Evolutionary conservation across 2,888 invertebrate species (phyloP), one percentile per base, ranked within the genome.

Genomic region (Doris montereyensis): DNA sequence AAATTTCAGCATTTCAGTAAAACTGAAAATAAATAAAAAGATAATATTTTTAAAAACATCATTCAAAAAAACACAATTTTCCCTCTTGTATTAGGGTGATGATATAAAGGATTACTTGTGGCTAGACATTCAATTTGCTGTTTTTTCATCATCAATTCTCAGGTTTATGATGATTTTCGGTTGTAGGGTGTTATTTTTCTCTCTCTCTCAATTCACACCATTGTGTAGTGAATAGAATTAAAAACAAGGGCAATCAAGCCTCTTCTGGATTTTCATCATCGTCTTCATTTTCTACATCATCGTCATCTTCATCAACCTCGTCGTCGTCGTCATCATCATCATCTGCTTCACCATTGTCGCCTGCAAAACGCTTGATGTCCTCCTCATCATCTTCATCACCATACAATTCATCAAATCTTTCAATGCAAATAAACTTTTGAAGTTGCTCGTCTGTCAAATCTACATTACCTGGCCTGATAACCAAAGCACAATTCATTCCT

Each of bases 401-500:
- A 82, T 87, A 87, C 67, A 89, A 78, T 82, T 90, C 90, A 65
- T 84, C 84, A 78, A 91, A 88, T 13, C 87, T 86, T 68, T 85
- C 85, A 62, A 90, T 87, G 24, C 85, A 87, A 72, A 87, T 84
- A 84, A 86, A 90, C 58, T 85, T 86, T 75, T 88, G 85, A 78
- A 85, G 81, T 34, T 88, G 94, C 21, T 94, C 94, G 10, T 94
- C 93, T 2, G 93, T 92, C 0, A 97, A 92, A 0, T 94, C 92
- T 0, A 93, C 94, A 91, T 97, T 97, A 76, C 96, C 97, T 82
- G 95, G 95, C 82, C 97, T 94, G 77, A 93, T 92, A 1, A 97
- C 94, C 32, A 98, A 90, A 2, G 94, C 93, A 13, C 94, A 93
- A 68, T 94, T 93, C 78, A 97, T 83, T 13, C 96, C 96, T 0